Base-by-base conservation (phyloP, 2,888 invertebrate genomes). In the Leptothorax acervorum region DNA sequence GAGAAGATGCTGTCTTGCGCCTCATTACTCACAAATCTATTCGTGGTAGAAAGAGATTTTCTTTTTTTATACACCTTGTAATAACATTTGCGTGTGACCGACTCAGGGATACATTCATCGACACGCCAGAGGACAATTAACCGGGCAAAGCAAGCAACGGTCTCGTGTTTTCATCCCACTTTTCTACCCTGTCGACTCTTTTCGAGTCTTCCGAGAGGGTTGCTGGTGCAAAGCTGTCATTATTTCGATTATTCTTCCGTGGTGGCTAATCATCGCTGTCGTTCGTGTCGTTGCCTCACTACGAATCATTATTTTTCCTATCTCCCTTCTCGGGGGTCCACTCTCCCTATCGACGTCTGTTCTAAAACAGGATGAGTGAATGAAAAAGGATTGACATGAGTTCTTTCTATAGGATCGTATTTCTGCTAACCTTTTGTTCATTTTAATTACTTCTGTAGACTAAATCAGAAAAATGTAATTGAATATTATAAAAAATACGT, bases 111-210 rank as follows among this genome's bases (percentile, higher is more conserved):
- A 89, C 85, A 82, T 79, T 83, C 87, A 90, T 90, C 89, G 92
- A 94, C 94, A 94, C 94, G 94, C 94, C 93, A 94, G 92, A 93
- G 92, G 93, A 94, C 94, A 94, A 94, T 94, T 94, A 94, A 94
- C 93, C 92, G 92, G 90, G 91, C 93, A 92, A 93, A 93, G 92
- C 92, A 90, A 90, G 92, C 65, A 45, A 39, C 18, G 90, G 89
- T 60, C 75, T 70, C 87, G 75, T 74, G 81, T 86, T 85, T 82
- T 84, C 82, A 60, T 84, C 62, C 85, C 85, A 62, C 74, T 66
- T 53, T 51, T 65, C 48, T 4, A 18, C 42, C 48, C 71, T 83
- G 42, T 66, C 84, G 73, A 68, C 87, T 88, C 86, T 55, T 83
- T 90, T 83, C 82, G 85, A 75, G 82, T 66, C 82, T 79, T 71